Evolutionary conservation across 1,140 invertebrate species (phyloP), one percentile per base, ranked within the genome.

Genomic region (Latrodectus geometricus): DNA sequence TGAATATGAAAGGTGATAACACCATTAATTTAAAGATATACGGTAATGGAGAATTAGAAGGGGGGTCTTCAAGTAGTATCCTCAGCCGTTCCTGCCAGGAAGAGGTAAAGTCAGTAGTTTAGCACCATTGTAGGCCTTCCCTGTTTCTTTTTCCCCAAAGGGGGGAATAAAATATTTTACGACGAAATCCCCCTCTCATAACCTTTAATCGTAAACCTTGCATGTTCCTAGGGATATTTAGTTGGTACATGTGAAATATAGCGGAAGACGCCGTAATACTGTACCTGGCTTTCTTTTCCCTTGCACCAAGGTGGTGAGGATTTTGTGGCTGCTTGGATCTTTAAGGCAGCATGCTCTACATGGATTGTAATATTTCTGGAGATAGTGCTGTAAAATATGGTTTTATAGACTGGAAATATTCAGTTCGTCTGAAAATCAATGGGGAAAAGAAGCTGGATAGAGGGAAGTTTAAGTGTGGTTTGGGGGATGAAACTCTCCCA

Each of bases 121-220:
- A n/a, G 14, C 11, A 9, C 11, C 68, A n/a, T 15, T 9, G 9
- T n/a, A 69, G 68, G n/a, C 4, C 21, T 23, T 69, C 68, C 9
- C 68, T 17, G 12, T 23, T 23, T 69, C 68, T 69, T 69, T 23
- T n/a, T 23, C 68, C 61, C 54, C 54, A 17, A 0, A 35, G 35
- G 21, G 21, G 21, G 20, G 9, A 9, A 69, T 69, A 69, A 69
- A 35, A 69, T n/a, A n/a, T 69, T 69, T 69, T 69, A 69, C 68
- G 68, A 69, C 17, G 2, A 11, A 20, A n/a, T 9, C 9, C 68
- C 21, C 68, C 21, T n/a, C 9, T 69, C 68, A n/a, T 69, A 69
- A 69, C 17, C 21, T n/a, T 69, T 69, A 69, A 69, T 69, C 68
- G 68, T 69, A 69, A 69, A 69, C 14, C 68, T 35, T 69, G 68